These are phyloP conservation scores for Pinna nobilis DNA, from an alignment of 1,140 invertebrate genomes.

Conservation along the genomic window DNA sequence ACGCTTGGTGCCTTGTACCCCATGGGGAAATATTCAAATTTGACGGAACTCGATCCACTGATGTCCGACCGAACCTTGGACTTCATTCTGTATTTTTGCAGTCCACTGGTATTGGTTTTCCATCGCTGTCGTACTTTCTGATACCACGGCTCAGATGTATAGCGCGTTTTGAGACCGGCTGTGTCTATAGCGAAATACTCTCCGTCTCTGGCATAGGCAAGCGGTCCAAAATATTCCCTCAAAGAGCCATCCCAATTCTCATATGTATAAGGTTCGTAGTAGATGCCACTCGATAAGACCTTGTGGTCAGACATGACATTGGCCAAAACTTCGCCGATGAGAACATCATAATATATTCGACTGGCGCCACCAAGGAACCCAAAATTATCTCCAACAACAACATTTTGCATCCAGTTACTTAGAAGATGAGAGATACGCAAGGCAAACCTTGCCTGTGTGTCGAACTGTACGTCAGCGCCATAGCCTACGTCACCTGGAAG, in stretches of 20 bases:
- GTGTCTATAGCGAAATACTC: constrained; percentile 48
- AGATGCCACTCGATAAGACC: constrained; percentile 92
- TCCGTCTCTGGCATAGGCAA: constrained; percentile 46
- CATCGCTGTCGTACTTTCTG: constrained; percentile 44
- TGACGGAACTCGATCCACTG: constrained; percentile 57
- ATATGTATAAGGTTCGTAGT: constrained; percentile 96
- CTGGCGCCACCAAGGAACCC: constrained; percentile 58
- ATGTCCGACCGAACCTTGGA: constrained; percentile 86
- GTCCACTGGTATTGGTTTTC: constrained; percentile 46
- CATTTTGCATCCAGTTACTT: constrained; percentile 59
- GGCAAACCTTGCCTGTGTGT: constrained; percentile 79
- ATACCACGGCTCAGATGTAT: constrained; percentile 56
- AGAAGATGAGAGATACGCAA: constrained; percentile 58
- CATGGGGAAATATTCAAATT: constrained; percentile 83
- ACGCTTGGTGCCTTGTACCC: constrained; percentile 79
- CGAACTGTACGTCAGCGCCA: constrained; percentile 91
- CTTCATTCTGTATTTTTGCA: constrained; percentile 53
- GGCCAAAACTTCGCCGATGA: constrained; percentile 83
- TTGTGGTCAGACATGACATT: constrained; percentile 89
- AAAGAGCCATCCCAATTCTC: constrained; percentile 78
- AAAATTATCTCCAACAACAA: constrained; percentile 49
- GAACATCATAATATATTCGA: constrained; percentile 55
- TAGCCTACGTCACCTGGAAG: constrained; percentile 84
- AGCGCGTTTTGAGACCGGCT: constrained; percentile 44
- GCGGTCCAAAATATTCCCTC: constrained; percentile 61